Conservation (phyloP, 2,113 vertebrate genomes). For the Psammodynastes pulverulentus region DNA sequence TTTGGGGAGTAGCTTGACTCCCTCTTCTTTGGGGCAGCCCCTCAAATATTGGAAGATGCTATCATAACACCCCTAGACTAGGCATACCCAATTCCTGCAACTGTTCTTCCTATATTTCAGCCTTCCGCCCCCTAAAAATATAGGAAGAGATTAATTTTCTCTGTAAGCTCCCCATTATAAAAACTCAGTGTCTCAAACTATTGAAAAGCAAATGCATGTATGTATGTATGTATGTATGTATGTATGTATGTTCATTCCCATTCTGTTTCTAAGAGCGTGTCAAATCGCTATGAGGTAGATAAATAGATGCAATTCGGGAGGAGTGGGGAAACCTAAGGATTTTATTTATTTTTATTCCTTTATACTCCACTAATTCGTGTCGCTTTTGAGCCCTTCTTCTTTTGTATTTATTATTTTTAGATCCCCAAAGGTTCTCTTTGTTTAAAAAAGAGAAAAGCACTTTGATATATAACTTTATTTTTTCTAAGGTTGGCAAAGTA, state of each 20-base stretch:
- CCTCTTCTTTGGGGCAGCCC: no score
- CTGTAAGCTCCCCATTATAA: no score
- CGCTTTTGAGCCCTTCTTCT: conserved; percentile 43
- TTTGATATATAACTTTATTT: conserved; percentile 61
- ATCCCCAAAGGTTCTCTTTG: conserved; percentile 50
- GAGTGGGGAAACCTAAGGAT: not conserved
- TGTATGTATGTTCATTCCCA: no score
- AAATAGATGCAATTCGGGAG: not conserved
- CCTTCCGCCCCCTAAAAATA: not conserved
- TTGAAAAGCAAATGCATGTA: no score
- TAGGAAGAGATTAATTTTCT: no score
- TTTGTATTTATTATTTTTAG: conserved; percentile 50
- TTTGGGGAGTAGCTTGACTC: no score
- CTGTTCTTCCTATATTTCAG: not conserved
- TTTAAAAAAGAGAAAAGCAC: conserved; percentile 39
- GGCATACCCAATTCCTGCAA: no score
- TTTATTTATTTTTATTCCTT: conserved; percentile 25
- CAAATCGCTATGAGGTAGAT: not conserved
- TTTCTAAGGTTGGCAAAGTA: conserved; percentile 59
- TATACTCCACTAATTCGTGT: conserved; percentile 11
- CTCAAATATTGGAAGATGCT: no score
- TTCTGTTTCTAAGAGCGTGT: no score
- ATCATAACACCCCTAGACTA: no score
- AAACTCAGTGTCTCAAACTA: no score
- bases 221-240: no score